Conservation (phyloP, 2,797 vertebrate species). For the Squalus acanthias region DNA sequence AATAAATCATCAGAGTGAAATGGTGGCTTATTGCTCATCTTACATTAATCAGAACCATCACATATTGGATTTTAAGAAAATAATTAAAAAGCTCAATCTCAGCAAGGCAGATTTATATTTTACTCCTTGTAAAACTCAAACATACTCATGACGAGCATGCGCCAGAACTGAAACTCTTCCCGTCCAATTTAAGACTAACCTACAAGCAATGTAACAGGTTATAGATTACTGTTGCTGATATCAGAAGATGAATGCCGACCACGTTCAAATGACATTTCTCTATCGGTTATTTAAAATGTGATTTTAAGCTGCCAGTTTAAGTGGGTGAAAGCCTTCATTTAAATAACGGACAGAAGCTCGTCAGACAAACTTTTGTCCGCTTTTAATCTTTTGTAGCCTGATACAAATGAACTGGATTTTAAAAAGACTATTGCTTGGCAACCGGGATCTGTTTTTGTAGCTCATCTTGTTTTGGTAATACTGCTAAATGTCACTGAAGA, state of each 20-base stretch:
- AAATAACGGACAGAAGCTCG: not conserved
- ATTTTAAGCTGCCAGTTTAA: not conserved
- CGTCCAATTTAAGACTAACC: not conserved
- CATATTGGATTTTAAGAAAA: not conserved
- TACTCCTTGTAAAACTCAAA: not conserved
- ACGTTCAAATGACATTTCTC: not conserved
- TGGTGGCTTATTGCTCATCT: not conserved
- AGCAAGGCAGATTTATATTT: not conserved
- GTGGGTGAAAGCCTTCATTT: not conserved
- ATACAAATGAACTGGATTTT: not conserved
- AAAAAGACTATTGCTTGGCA: not conserved
- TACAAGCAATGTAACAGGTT: not conserved
- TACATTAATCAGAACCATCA: not conserved
- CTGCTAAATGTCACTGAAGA: not conserved
- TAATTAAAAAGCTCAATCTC: not conserved
- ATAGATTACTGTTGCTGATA: not conserved
- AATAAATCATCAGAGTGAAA: not conserved
- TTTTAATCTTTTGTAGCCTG: not conserved
- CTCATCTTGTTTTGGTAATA: not conserved
- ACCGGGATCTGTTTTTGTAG: not conserved
- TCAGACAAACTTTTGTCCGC: not conserved
- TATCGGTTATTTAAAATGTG: not conserved
- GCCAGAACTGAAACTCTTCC: not conserved
- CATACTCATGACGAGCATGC: not conserved
- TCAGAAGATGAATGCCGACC: not conserved